Percentiles rank a stretch among this genome's conserved stretches.
Conservation (phyloP, 2,888 invertebrate species). For the Xylota sylvarum region DNA sequence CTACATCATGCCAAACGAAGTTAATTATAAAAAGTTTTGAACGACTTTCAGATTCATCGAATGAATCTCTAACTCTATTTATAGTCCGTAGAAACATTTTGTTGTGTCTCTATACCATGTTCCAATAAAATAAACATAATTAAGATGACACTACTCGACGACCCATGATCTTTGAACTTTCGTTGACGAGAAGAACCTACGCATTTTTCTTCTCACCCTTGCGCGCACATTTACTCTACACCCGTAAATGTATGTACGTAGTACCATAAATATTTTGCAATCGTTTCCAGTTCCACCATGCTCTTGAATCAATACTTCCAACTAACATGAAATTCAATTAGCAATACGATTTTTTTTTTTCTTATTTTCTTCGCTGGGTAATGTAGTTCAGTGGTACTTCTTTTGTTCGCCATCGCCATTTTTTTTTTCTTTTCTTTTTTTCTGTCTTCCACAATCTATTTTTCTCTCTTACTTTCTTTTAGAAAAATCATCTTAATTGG, state of each 20-base stretch:
- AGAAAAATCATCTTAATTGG: slow-evolving; percentile 14
- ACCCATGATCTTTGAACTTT: slow-evolving; percentile 16
- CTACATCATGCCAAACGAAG: too few species aligned
- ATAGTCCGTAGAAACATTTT: neutral
- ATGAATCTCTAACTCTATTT: neutral
- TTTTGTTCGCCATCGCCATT: slow-evolving; percentile 27
- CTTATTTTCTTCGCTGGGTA: neutral
- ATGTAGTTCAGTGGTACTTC: slow-evolving; percentile 44
- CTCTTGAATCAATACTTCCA: slow-evolving; percentile 37
- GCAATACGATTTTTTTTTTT: slow-evolving; percentile 15
- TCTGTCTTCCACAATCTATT: neutral
- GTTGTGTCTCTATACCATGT: neutral
- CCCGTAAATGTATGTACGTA: neutral
- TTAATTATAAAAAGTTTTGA: too few species aligned
- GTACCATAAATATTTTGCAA: slow-evolving; percentile 13
- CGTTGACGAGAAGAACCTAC: neutral
- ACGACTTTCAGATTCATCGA: neutral
- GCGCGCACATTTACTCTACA: neutral
- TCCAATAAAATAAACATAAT: slow-evolving; percentile 12
- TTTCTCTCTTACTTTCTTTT: slow-evolving; percentile 33
- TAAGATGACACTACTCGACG: neutral
- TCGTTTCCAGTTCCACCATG: slow-evolving; percentile 23
- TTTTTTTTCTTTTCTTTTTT: neutral
- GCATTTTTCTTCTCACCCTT: neutral
- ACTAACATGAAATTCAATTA: slow-evolving; percentile 56